Percentiles rank a stretch among this genome's conserved stretches.
These are phyloP conservation scores for Phalloptychus januarius DNA, from an alignment of 2,797 vertebrate species.

Conservation along the genomic window DNA sequence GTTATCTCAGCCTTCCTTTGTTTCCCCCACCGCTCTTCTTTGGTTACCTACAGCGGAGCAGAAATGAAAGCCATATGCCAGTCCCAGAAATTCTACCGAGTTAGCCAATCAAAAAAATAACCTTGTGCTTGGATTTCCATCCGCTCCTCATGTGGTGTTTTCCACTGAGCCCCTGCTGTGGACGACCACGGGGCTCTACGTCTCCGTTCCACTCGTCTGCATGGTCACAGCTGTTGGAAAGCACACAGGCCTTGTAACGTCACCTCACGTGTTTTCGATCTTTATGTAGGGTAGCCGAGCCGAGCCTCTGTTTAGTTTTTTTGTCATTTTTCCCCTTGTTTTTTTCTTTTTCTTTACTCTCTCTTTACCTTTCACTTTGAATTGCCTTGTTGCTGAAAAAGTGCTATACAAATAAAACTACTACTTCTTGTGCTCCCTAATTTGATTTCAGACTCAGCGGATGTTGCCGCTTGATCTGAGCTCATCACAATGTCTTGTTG, in stretches of 20 bases:
- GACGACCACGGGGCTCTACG: slow-evolving; percentile 12
- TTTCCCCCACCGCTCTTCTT: slow-evolving; percentile 19
- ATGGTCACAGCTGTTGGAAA: slow-evolving; percentile 66
- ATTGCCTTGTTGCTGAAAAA: no score
- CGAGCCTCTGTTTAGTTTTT: slow-evolving; percentile 16
- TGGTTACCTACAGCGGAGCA: slow-evolving; percentile 73
- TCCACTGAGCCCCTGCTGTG: slow-evolving; percentile 56
- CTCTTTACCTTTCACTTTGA: neutral
- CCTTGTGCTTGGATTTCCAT: slow-evolving; percentile 46
- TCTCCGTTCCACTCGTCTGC: slow-evolving; percentile 37
- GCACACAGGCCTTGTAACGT: slow-evolving; percentile 47
- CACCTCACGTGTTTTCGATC: slow-evolving; percentile 39
- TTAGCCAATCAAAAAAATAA: slow-evolving; percentile 60
- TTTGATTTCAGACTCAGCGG: slow-evolving; percentile 55
- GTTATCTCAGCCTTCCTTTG: slow-evolving; percentile 55
- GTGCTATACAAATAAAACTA: no score
- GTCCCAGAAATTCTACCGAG: slow-evolving; percentile 40
- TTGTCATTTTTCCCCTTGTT: neutral
- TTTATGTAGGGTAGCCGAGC: slow-evolving; percentile 55
- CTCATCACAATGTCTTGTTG: slow-evolving; percentile 52
- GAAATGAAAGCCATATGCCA: slow-evolving; percentile 74
- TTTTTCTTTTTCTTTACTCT: neutral
- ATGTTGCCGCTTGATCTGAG: slow-evolving; percentile 56
- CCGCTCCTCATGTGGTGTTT: slow-evolving; percentile 60
- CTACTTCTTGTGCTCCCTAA: slow-evolving; percentile 28